phyloP scores from a whole-genome alignment of 2,797 vertebrate species.

The Prunella strophiata region DNA sequence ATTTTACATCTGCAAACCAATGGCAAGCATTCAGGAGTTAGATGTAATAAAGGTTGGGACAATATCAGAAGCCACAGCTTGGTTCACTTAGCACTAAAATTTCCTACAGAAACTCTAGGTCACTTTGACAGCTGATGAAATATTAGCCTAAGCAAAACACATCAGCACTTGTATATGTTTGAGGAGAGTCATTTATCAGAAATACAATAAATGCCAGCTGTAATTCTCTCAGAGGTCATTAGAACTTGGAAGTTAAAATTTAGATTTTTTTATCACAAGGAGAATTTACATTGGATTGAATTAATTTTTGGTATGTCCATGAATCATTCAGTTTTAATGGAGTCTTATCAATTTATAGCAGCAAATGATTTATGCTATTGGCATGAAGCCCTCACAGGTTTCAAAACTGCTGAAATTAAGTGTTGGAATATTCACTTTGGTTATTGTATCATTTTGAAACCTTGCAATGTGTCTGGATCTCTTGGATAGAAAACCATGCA shows the following conservation, averaged over 20 bases:
- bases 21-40: not conserved
- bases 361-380: not conserved
- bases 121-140: slow-evolving; percentile 17
- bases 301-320: not conserved
- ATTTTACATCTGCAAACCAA: not conserved
- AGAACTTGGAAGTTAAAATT: not conserved
- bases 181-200: not conserved
- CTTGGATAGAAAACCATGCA: not conserved
- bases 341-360: not conserved
- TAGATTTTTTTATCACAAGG: not conserved
- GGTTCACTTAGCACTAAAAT: not conserved
- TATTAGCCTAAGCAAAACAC: not conserved
- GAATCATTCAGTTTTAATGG: not conserved
- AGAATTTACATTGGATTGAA: not conserved
- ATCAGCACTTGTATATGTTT: not conserved
- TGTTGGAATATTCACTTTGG: not conserved
- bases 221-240: not conserved
- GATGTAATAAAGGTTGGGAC: not conserved
- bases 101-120: not conserved
- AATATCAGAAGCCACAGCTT: not conserved
- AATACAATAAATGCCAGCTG: not conserved
- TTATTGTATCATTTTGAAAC: not conserved
- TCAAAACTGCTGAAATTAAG: not conserved
- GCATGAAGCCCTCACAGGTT: not conserved
- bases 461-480: not conserved